Evolutionary conservation across 2,888 invertebrate species (phyloP).

Genomic region (Cryptus armator): DNA sequence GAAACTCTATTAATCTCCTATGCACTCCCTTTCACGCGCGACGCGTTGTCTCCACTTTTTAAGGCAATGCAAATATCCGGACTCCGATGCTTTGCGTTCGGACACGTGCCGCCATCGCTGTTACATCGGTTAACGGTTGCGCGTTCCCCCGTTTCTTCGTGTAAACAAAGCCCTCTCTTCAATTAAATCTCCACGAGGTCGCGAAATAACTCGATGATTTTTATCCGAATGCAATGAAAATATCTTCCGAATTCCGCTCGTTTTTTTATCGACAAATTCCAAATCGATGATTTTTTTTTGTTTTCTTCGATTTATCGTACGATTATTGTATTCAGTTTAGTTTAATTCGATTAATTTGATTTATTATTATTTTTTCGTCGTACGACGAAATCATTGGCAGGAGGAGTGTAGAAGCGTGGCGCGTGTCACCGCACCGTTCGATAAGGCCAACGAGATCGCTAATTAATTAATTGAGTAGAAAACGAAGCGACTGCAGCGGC

Average conservation of each 20-base stretch:
- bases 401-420: slow-evolving; percentile 23
- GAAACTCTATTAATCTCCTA: slow-evolving; percentile 23
- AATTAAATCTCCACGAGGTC: slow-evolving; percentile 15
- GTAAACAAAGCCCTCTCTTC: slow-evolving; percentile 26
- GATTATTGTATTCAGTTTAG: background rate
- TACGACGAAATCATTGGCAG: background rate
- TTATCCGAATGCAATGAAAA: background rate
- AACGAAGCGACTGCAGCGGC: slow-evolving; percentile 67
- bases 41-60: slow-evolving; percentile 27
- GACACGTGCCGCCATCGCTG: slow-evolving; percentile 47
- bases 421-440: slow-evolving; percentile 36
- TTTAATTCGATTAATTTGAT: background rate
- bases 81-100: slow-evolving; percentile 20
- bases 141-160: background rate
- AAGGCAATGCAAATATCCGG: slow-evolving; percentile 44
- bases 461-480: slow-evolving; percentile 56
- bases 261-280: background rate
- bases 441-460: slow-evolving; percentile 51
- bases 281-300: too few relatives aligned
- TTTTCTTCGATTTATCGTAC: background rate
- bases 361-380: background rate
- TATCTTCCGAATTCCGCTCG: slow-evolving; percentile 2
- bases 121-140: slow-evolving; percentile 20
- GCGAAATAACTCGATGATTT: background rate
- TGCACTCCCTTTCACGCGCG: slow-evolving; percentile 26